These are phyloP conservation scores for Sarotherodon lohbergeri DNA, from an alignment of 2,113 vertebrate genomes.

Conservation along the genomic window DNA sequence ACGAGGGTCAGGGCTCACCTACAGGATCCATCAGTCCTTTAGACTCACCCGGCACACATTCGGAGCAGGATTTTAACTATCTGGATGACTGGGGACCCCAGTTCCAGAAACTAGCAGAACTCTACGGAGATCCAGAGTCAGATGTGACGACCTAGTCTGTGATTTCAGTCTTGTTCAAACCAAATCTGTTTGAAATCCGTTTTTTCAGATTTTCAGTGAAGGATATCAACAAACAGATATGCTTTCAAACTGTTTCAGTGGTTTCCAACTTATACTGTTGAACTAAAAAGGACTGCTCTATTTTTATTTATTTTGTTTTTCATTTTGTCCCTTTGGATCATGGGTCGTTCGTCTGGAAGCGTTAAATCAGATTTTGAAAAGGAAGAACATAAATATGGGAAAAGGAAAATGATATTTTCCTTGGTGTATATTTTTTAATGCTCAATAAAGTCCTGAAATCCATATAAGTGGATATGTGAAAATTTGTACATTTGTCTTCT, in stretches of 20 bases:
- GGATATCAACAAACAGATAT: slow-evolving; percentile 45
- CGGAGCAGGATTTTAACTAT: slow-evolving; percentile 84
- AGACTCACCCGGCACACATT: slow-evolving; percentile 82
- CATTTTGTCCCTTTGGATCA: slow-evolving; percentile 68
- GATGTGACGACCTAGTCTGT: slow-evolving; percentile 54
- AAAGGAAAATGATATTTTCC: slow-evolving; percentile 81
- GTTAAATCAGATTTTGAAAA: slow-evolving; percentile 72
- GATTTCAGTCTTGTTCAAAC: slow-evolving; percentile 58
- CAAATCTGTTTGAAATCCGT: slow-evolving; percentile 40
- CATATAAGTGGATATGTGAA: slow-evolving; percentile 79
- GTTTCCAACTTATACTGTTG: slow-evolving; percentile 76
- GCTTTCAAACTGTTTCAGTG: slow-evolving; percentile 71
- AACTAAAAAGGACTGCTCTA: slow-evolving; percentile 76
- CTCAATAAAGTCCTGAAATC: slow-evolving; percentile 89
- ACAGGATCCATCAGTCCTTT: slow-evolving; percentile 91
- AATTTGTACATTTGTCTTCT: slow-evolving; percentile 61
- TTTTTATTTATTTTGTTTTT: slow-evolving; percentile 32
- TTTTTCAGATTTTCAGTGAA: slow-evolving; percentile 61
- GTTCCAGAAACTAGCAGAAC: slow-evolving; percentile 92
- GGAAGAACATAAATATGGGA: slow-evolving; percentile 63
- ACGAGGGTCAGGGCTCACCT: slow-evolving; percentile 89
- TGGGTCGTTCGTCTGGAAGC: slow-evolving; percentile 77
- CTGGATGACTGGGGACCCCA: slow-evolving; percentile 91
- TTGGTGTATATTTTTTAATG: slow-evolving; percentile 96
- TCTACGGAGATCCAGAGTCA: slow-evolving; percentile 84